phyloP scores from a whole-genome alignment of 1,140 invertebrate species.

The Pantala flavescens region DNA sequence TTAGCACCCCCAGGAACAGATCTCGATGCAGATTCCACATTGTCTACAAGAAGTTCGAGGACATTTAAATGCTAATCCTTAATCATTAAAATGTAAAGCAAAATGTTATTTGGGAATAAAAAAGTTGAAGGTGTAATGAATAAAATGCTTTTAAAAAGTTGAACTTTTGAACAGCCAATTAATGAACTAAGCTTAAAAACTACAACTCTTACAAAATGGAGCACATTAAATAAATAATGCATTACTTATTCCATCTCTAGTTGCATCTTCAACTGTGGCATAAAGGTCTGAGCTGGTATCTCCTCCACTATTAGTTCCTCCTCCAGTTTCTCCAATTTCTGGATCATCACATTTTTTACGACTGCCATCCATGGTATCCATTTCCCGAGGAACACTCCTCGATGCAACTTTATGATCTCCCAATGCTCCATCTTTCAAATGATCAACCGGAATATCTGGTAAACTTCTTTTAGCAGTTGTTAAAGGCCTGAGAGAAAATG shows the following conservation, averaged over 20 bases:
- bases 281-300: conserved; percentile 50
- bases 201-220: too few species aligned
- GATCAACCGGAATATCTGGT: conserved; percentile 49
- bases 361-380: not conserved
- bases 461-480: conserved; percentile 49
- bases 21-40: conserved; percentile 29
- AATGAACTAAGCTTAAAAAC: too few species aligned
- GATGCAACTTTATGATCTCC: not conserved
- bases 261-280: conserved; percentile 47
- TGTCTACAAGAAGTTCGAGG: conserved; percentile 18
- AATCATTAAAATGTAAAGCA: conserved; percentile 17
- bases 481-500: conserved; percentile 22
- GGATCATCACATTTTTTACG: not conserved
- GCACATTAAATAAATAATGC: too few species aligned
- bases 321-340: not conserved
- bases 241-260: not conserved
- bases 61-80: conserved; percentile 13
- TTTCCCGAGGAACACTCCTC: not conserved
- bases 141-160: too few species aligned
- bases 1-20: not conserved
- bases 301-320: conserved; percentile 27
- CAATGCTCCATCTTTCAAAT: conserved; percentile 33
- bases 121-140: too few species aligned
- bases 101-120: conserved; percentile 13
- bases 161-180: too few species aligned